These are phyloP conservation scores for Sanderia malayensis DNA, from an alignment of 30 jellyfish, hydroid and myxozoan species.

Conservation along the genomic window DNA sequence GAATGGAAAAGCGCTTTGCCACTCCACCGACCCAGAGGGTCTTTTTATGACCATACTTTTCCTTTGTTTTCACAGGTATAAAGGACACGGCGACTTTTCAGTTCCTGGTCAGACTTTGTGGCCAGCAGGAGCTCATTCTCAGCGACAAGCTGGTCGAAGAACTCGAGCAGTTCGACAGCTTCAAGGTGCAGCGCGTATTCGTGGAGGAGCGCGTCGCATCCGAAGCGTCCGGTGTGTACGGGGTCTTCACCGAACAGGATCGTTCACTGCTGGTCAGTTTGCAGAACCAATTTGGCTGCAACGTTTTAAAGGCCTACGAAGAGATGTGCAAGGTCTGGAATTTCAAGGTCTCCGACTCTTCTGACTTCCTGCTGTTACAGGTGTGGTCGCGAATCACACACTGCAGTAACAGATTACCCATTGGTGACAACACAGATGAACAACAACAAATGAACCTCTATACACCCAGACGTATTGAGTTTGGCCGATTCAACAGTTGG, in stretches of 20 bases:
- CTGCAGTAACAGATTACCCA: neutral
- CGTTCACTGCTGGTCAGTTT: slow-evolving; percentile 48
- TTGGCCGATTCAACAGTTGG: neutral
- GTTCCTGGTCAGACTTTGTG: neutral
- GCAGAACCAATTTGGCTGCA: slow-evolving; percentile 30
- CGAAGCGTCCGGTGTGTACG: slow-evolving; percentile 33
- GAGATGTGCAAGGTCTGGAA: slow-evolving; percentile 39
- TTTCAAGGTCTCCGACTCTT: neutral
- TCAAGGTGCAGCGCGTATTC: slow-evolving; percentile 37
- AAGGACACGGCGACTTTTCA: neutral
- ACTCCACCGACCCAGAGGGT: too few relatives aligned
- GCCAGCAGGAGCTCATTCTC: slow-evolving; percentile 3
- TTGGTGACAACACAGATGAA: too few relatives aligned
- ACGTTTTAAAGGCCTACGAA: slow-evolving; percentile 20
- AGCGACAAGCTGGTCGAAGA: slow-evolving; percentile 37
- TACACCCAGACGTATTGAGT: neutral
- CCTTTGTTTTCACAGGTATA: neutral
- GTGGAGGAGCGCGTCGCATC: slow-evolving; percentile 20
- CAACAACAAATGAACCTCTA: neutral
- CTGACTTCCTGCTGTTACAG: neutral
- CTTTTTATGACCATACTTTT: neutral
- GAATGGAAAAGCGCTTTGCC: neutral
- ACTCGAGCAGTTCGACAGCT: slow-evolving; percentile 39
- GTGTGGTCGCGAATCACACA: neutral
- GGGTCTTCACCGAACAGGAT: slow-evolving; percentile 38